phyloP scores from a whole-genome alignment of 2,113 vertebrate species.

The Phyllopteryx taeniolatus region DNA sequence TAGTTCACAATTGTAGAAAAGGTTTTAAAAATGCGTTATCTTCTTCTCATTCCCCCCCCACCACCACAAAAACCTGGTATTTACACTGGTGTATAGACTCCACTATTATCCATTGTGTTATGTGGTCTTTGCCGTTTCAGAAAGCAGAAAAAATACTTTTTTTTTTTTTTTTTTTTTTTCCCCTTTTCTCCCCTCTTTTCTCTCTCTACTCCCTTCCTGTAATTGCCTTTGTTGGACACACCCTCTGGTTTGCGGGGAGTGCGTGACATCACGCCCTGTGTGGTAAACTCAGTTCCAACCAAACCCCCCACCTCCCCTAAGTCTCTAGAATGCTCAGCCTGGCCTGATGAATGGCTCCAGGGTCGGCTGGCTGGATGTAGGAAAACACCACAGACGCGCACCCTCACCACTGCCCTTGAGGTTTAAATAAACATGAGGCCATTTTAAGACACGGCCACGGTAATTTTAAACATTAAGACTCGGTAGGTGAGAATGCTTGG shows the following conservation, averaged over 20 bases:
- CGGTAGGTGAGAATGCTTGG: slow-evolving; percentile 11
- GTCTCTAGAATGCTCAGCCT: not conserved
- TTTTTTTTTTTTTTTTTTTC: slow-evolving; percentile 2
- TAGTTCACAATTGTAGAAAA: too few species aligned
- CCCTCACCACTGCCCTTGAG: slow-evolving; percentile 29
- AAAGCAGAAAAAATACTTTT: slow-evolving; percentile 57
- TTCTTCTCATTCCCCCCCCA: too few species aligned
- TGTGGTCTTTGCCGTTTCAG: slow-evolving; percentile 35
- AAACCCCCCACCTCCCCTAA: slow-evolving; percentile 40
- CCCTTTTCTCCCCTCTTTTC: not conserved
- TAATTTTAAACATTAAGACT: slow-evolving; percentile 36
- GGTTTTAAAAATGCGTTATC: too few species aligned
- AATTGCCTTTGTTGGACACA: slow-evolving; percentile 71
- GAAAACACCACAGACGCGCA: slow-evolving; percentile 49
- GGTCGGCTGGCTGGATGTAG: slow-evolving; percentile 33
- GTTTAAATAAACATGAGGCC: slow-evolving; percentile 72
- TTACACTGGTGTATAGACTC: not conserved
- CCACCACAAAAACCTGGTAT: too few species aligned
- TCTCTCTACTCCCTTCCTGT: slow-evolving; percentile 54
- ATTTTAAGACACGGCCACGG: slow-evolving; percentile 37
- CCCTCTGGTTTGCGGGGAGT: slow-evolving; percentile 63
- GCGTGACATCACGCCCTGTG: slow-evolving; percentile 53
- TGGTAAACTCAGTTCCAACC: slow-evolving; percentile 46
- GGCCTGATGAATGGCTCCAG: slow-evolving; percentile 52
- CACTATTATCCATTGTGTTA: not conserved